Evolutionary conservation across 2,888 invertebrate genomes (phyloP), one percentile per base, ranked within the genome.

Genomic region (Agonum fuliginosum): DNA sequence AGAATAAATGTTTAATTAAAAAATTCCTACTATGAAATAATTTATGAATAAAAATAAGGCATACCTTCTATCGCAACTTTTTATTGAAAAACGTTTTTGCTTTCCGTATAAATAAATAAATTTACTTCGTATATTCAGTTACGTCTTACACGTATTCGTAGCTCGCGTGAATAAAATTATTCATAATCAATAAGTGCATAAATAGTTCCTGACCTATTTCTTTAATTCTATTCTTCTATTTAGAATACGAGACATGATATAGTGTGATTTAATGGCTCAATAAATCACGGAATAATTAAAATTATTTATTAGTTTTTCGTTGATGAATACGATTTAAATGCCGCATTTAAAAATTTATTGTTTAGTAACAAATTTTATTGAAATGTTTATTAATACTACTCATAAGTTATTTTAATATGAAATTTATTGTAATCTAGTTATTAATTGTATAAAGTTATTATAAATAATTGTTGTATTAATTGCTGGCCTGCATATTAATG

Each of bases 171-270:
- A 62, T 62, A 30, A 62, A 62, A 62, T 30, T 46, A 74, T 74
- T 62, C 74, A n/a, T 65, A 34, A 74, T 74, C 74, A 65, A 74
- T 74, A 74, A 46, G 19, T 54, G 54, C 72, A 72, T 72, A 72
- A 72, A 62, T 74, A 62, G 48, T 71, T 74, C 37, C 58, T 62
- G 65, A 62, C 74, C 74, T 34, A 65, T 74, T 65, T 74, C 74
- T 74, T 65, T 65, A 43, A 74, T 62, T 74, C 67, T 17, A 62
- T 54, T 73, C 69, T 69, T 71, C 34, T 71, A 71, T 71, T 46
- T 19, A 70, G 24, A 22, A 70, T 70, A 48, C 12, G 30, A 70
- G 22, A 30, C 71, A 41, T 54, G 54, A 41, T 20, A 30, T 30
- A 19, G 30, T 71, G 30, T 71, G 71, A 71, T 71, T 71, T 51